phyloP scores from a whole-genome alignment of 2,797 vertebrate species.

The Typhlichthys subterraneus region DNA sequence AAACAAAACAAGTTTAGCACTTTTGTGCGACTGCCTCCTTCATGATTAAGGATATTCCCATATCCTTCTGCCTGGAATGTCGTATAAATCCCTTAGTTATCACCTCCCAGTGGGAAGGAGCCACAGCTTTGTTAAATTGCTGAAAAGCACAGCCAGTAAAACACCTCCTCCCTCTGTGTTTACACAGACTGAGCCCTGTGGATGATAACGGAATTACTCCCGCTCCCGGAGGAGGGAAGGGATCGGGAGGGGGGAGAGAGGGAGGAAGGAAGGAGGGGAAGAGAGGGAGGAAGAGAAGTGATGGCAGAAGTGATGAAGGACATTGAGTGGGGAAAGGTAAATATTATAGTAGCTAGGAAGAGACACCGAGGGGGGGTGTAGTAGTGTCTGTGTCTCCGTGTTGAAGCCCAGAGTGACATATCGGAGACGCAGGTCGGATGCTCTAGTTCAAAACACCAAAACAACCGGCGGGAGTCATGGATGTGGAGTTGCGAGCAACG shows the following conservation, averaged over 20 bases:
- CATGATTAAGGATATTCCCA: too few relatives aligned
- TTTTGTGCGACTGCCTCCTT: too few relatives aligned
- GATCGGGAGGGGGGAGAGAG: constrained; percentile 26
- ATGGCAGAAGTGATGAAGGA: not conserved
- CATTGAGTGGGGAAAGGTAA: not conserved
- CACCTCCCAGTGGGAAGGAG: constrained; percentile 55
- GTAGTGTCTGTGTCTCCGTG: constrained; percentile 22
- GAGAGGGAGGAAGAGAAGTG: not conserved
- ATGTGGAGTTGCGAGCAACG: too few relatives aligned
- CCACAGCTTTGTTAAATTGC: constrained; percentile 73
- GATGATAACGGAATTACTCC: constrained; percentile 78
- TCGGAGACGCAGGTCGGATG: constrained; percentile 41
- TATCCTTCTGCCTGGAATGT: too few relatives aligned
- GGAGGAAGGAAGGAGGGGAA: constrained; percentile 20
- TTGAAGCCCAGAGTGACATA: constrained; percentile 57
- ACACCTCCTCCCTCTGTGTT: constrained; percentile 70
- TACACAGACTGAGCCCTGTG: constrained; percentile 69
- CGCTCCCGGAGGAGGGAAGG: constrained; percentile 51
- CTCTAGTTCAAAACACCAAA: constrained; percentile 6
- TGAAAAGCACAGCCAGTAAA: constrained; percentile 64
- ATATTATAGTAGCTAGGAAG: constrained; percentile 5
- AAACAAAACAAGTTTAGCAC: too few relatives aligned
- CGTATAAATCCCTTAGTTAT: constrained; percentile 65
- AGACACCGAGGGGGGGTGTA: constrained; percentile 7
- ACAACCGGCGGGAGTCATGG: too few relatives aligned